Percentiles rank a stretch among this genome's conserved stretches.
Evolutionary conservation across 2,888 invertebrate genomes (phyloP).

Genomic region (Digitonthophagus gazella): DNA sequence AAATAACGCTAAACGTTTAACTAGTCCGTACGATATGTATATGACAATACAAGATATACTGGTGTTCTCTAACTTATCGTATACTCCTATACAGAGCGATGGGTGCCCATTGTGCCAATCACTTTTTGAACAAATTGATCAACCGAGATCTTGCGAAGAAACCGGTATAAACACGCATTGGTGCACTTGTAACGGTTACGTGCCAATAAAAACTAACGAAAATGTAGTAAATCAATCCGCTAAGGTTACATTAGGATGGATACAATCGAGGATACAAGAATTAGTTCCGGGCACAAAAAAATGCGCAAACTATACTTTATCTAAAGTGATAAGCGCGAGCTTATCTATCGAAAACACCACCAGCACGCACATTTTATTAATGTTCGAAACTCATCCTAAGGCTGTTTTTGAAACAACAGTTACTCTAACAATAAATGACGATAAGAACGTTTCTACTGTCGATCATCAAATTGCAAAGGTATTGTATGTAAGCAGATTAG

Average conservation of each 20-base stretch:
- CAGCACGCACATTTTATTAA: conserved; percentile 60
- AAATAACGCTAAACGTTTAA: conserved; percentile 64
- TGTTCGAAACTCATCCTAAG: conserved; percentile 65
- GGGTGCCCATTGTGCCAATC: conserved; percentile 67
- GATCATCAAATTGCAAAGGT: conserved; percentile 49
- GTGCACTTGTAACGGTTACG: conserved; percentile 69
- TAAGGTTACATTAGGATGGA: conserved; percentile 47
- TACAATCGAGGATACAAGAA: neutral
- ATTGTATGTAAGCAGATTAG: conserved; percentile 63
- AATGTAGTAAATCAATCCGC: conserved; percentile 56
- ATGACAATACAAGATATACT: conserved; percentile 68
- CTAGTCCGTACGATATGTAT: conserved; percentile 74
- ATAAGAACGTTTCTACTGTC: neutral
- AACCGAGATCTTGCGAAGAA: conserved; percentile 65
- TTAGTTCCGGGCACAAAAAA: neutral
- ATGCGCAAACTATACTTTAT: conserved; percentile 43
- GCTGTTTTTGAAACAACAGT: conserved; percentile 71
- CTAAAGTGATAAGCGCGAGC: conserved; percentile 40
- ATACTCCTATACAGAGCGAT: conserved; percentile 43
- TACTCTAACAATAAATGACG: conserved; percentile 39
- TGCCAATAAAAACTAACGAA: conserved; percentile 51
- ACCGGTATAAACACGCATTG: conserved; percentile 69
- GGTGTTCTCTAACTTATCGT: conserved; percentile 50
- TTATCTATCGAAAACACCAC: conserved; percentile 42
- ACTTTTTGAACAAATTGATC: conserved; percentile 57